phyloP scores from a whole-genome alignment of 2,888 invertebrate species.

The Macrophya annulata region DNA sequence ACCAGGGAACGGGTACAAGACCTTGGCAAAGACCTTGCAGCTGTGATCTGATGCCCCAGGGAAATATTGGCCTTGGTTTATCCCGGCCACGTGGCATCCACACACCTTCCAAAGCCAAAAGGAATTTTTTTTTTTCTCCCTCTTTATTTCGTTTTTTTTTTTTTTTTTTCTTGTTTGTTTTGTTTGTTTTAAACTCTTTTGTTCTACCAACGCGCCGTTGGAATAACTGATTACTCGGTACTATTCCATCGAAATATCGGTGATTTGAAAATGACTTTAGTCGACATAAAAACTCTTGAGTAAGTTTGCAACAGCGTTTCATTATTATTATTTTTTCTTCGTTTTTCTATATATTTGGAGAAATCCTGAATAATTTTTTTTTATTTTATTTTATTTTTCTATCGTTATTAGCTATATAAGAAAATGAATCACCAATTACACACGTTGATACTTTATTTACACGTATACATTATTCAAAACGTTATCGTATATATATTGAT shows the following conservation, averaged over 20 bases:
- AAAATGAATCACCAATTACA: background rate
- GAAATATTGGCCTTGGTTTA: constrained; percentile 47
- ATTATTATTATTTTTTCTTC: background rate
- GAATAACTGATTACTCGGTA: constrained; percentile 45
- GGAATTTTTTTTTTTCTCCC: constrained; percentile 5
- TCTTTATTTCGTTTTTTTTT: background rate
- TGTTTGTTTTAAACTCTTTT: background rate
- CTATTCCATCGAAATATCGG: constrained; percentile 29
- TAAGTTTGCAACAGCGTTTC: background rate
- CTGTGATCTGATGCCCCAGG: constrained; percentile 45
- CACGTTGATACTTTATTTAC: too few relatives aligned
- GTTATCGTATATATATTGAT: background rate
- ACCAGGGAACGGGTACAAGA: constrained; percentile 26
- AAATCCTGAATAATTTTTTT: background rate
- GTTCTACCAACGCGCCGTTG: constrained; percentile 28
- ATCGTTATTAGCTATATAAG: background rate
- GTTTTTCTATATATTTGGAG: background rate
- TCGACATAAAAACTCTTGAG: background rate
- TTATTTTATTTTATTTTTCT: background rate
- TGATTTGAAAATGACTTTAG: background rate
- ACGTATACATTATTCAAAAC: background rate
- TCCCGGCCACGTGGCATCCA: constrained; percentile 23
- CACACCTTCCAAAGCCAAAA: background rate
- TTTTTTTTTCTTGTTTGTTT: background rate
- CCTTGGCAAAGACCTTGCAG: constrained; percentile 54